Evolutionary conservation across 1,140 invertebrate species (phyloP).

Genomic region (Procambarus virginalis): DNA sequence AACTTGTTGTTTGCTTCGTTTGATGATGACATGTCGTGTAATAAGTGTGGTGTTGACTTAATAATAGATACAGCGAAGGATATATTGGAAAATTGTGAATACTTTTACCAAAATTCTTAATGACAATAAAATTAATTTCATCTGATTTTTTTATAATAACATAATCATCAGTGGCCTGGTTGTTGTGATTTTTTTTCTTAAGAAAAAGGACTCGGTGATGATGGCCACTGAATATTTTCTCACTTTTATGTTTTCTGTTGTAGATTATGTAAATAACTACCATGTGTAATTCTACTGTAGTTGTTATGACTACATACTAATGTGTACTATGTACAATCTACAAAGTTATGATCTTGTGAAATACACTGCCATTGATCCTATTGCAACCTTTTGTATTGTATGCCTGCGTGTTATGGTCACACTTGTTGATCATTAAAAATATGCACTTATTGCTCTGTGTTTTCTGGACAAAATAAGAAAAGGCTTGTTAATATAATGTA

Average conservation of each 20-base stretch:
- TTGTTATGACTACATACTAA: slow-evolving; percentile 38
- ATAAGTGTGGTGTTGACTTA: background rate
- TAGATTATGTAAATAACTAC: slow-evolving; percentile 31
- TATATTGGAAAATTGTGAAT: background rate
- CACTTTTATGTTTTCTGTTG: background rate
- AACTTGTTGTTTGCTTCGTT: background rate
- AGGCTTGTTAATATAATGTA: background rate
- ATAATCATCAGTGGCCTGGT: background rate
- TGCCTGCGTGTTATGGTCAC: background rate
- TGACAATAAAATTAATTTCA: background rate
- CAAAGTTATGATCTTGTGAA: background rate
- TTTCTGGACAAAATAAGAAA: background rate
- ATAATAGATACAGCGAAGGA: too few relatives aligned
- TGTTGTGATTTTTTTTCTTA: background rate
- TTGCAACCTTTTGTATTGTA: background rate
- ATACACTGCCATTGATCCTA: slow-evolving; percentile 31
- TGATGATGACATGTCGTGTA: background rate
- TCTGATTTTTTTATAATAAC: background rate
- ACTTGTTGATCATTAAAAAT: background rate
- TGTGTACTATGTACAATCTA: slow-evolving; percentile 35
- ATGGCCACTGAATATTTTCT: background rate
- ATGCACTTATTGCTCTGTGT: background rate
- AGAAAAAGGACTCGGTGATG: background rate
- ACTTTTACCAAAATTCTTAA: background rate
- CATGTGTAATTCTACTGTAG: slow-evolving; percentile 9